These are phyloP conservation scores for Dromiciops gliroides DNA, from an alignment of 2,113 vertebrate species.

Conservation along the genomic window DNA sequence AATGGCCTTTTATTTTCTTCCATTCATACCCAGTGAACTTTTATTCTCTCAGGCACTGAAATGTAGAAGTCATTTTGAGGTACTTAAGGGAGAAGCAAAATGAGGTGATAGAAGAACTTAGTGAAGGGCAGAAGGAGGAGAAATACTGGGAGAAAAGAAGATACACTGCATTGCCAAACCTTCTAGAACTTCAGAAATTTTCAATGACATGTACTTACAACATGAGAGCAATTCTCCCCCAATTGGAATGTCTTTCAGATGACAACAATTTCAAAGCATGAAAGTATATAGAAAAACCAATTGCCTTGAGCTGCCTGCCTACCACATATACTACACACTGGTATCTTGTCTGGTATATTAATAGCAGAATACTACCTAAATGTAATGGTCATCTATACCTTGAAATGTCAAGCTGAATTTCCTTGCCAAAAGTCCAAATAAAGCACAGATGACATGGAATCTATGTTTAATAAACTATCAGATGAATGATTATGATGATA, in stretches of 20 bases:
- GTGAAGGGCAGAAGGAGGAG: background rate
- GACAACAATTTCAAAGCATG: background rate
- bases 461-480: too few species aligned
- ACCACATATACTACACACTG: background rate
- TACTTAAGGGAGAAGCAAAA: constrained; percentile 1
- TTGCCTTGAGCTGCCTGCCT: background rate
- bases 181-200: background rate
- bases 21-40: background rate
- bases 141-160: constrained; percentile 20
- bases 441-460: too few species aligned
- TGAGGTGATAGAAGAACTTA: background rate
- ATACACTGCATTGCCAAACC: background rate
- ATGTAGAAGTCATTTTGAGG: background rate
- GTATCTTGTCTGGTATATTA: background rate
- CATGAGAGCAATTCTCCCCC: background rate
- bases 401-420: background rate
- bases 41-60: background rate
- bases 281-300: background rate
- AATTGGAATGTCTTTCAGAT: background rate
- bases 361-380: background rate
- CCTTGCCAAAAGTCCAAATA: too few species aligned
- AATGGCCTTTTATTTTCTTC: constrained; percentile 32
- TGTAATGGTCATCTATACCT: background rate
- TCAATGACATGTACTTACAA: background rate
- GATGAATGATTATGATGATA: too few species aligned